These are phyloP conservation scores for Thalassaphorura encarpata DNA, from an alignment of 1,140 invertebrate species.

Conservation along the genomic window DNA sequence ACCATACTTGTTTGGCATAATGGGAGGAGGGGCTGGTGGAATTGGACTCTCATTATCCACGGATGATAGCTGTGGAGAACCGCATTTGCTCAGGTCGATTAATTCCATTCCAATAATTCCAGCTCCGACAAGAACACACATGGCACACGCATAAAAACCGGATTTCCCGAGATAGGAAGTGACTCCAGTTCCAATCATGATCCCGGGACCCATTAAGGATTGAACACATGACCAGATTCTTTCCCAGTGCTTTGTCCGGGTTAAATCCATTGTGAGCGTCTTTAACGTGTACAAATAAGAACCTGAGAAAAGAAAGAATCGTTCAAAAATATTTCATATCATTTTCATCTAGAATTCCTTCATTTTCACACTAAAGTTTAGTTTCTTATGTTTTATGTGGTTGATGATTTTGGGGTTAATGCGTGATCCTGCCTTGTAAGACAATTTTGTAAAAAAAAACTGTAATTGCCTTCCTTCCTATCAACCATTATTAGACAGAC, in stretches of 20 bases:
- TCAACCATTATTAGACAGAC: too few relatives aligned
- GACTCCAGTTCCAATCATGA: constrained; percentile 19
- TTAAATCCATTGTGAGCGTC: constrained; percentile 30
- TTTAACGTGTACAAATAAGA: constrained; percentile 31
- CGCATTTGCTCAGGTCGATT: constrained; percentile 27
- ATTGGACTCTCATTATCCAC: constrained; percentile 28
- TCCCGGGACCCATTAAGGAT: constrained; percentile 24
- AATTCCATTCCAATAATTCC: constrained; percentile 27
- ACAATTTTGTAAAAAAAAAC: too few relatives aligned
- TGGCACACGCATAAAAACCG: constrained; percentile 29
- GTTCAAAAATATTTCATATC: too few relatives aligned
- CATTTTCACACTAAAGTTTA: too few relatives aligned
- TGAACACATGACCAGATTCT: constrained; percentile 29
- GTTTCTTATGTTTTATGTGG: too few relatives aligned
- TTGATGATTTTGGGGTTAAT: too few relatives aligned
- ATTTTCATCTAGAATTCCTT: too few relatives aligned
- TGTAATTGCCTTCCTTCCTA: too few relatives aligned
- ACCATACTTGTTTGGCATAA: constrained; percentile 18
- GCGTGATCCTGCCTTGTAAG: too few relatives aligned
- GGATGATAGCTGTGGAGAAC: constrained; percentile 22
- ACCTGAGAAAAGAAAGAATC: constrained; percentile 20
- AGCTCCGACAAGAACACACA: constrained; percentile 24
- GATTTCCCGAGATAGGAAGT: constrained; percentile 27
- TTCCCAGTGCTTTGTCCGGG: constrained; percentile 31
- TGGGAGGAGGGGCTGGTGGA: constrained; percentile 28